Conservation (phyloP, 2,797 vertebrate genomes). For the Amniataba percoides region DNA sequence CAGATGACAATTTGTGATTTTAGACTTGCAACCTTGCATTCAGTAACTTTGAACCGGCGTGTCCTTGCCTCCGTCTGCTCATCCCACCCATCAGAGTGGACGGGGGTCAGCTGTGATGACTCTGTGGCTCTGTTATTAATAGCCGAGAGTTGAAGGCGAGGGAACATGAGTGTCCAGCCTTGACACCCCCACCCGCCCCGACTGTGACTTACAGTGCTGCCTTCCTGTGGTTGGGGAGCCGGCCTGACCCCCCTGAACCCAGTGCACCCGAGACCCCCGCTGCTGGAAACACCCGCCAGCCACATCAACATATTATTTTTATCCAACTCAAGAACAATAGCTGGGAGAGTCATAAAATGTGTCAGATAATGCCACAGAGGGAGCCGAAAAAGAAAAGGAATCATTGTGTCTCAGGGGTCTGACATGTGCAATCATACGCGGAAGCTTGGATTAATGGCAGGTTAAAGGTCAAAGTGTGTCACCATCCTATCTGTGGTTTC, state of each 20-base stretch:
- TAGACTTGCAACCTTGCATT: no score
- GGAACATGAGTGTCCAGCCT: conserved; percentile 73
- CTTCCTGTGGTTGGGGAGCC: conserved; percentile 85
- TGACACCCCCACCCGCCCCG: conserved; percentile 72
- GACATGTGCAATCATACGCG: conserved; percentile 74
- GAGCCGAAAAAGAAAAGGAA: conserved; percentile 62
- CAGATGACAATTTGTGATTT: background rate
- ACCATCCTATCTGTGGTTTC: conserved; percentile 65
- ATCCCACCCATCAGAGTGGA: conserved; percentile 39
- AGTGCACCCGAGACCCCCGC: conserved; percentile 73
- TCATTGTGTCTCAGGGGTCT: conserved; percentile 59
- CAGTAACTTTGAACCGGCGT: conserved; percentile 18
- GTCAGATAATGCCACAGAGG: conserved; percentile 70
- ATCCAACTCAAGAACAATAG: conserved; percentile 84
- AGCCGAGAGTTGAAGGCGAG: conserved; percentile 77
- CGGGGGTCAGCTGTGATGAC: conserved; percentile 10
- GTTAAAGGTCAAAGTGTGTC: conserved; percentile 74
- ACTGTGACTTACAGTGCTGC: conserved; percentile 74
- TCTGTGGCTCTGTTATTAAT: conserved; percentile 68
- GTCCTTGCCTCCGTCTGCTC: conserved; percentile 39
- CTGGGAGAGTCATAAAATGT: conserved; percentile 74
- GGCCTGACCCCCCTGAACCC: conserved; percentile 73
- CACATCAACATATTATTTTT: conserved; percentile 83
- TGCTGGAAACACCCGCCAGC: conserved; percentile 79
- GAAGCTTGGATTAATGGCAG: conserved; percentile 76